These are phyloP conservation scores for Sinosuthora webbiana DNA, from an alignment of 2,113 vertebrate genomes.

Conservation along the genomic window DNA sequence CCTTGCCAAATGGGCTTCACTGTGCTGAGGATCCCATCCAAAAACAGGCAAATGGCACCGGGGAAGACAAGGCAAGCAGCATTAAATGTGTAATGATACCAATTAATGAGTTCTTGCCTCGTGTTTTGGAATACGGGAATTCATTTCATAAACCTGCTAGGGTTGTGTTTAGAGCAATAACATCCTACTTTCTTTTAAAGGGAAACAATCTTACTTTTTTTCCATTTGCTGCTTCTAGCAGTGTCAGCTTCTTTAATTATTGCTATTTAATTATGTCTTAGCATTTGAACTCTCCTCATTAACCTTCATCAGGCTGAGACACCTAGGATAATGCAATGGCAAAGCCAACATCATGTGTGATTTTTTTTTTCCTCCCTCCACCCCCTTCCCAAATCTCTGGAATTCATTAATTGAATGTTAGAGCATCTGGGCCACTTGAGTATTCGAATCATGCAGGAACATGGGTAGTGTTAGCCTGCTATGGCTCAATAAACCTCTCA, in stretches of 20 bases:
- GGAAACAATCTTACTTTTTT: conserved; percentile 10
- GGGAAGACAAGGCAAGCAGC: not conserved
- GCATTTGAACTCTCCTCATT: conserved; percentile 69
- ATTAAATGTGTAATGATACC: not conserved
- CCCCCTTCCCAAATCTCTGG: not conserved
- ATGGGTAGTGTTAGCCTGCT: conserved; percentile 56
- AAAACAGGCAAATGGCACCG: not conserved
- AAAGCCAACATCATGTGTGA: conserved; percentile 50
- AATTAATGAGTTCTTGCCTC: conserved; percentile 16
- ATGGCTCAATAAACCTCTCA: conserved; percentile 68
- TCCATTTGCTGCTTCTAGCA: conserved; percentile 33
- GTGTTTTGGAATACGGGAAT: not conserved
- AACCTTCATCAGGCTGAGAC: conserved; percentile 66
- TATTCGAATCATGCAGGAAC: conserved; percentile 62
- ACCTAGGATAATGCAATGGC: conserved; percentile 49
- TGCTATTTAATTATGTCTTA: conserved; percentile 65
- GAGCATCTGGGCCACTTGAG: conserved; percentile 61
- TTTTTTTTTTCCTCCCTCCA: not conserved
- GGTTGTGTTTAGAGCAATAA: not conserved
- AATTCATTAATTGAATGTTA: conserved; percentile 71
- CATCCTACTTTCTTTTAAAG: not conserved
- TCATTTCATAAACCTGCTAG: not conserved
- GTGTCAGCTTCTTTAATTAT: conserved; percentile 66
- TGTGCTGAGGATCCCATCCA: not conserved
- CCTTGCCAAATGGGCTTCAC: not conserved